Conservation (phyloP, 37 sponge, comb jelly and placozoan genomes). For the Dysidea cf. avara region DNA sequence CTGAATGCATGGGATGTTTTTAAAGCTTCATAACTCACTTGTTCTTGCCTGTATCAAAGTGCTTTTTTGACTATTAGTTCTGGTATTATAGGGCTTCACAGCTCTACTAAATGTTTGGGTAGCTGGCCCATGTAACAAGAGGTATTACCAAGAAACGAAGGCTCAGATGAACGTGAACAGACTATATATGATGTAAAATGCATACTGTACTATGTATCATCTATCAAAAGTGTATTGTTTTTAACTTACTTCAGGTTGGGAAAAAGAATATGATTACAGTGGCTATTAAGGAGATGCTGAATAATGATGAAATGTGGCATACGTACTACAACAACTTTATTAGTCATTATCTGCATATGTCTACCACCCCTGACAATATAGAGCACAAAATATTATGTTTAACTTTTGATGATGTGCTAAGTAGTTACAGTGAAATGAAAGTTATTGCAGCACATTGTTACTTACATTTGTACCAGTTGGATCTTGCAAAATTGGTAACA, state of each 20-base stretch:
- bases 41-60: too few species aligned
- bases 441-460: constrained; percentile 41
- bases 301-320: constrained; percentile 42
- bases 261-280: constrained; percentile 1
- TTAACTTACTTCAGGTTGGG: neutral
- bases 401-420: constrained; percentile 24
- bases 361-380: constrained; percentile 15
- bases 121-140: too few species aligned
- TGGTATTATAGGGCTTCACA: too few species aligned
- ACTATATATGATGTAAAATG: too few species aligned
- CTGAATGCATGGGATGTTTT: too few species aligned
- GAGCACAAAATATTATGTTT: constrained; percentile 26
- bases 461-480: constrained; percentile 51
- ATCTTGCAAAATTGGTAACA: constrained; percentile 62
- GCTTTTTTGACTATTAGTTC: too few species aligned
- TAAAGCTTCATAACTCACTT: too few species aligned
- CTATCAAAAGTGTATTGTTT: too few species aligned
- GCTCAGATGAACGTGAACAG: too few species aligned
- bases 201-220: too few species aligned
- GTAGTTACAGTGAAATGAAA: constrained; percentile 3
- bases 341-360: constrained; percentile 39
- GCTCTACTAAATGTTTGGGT: too few species aligned
- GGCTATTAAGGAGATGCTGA: constrained; percentile 16
- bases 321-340: constrained; percentile 67
- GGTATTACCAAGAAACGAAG: too few species aligned